Conservation (phyloP, 2,113 vertebrate genomes). For the Oxyura jamaicensis region DNA sequence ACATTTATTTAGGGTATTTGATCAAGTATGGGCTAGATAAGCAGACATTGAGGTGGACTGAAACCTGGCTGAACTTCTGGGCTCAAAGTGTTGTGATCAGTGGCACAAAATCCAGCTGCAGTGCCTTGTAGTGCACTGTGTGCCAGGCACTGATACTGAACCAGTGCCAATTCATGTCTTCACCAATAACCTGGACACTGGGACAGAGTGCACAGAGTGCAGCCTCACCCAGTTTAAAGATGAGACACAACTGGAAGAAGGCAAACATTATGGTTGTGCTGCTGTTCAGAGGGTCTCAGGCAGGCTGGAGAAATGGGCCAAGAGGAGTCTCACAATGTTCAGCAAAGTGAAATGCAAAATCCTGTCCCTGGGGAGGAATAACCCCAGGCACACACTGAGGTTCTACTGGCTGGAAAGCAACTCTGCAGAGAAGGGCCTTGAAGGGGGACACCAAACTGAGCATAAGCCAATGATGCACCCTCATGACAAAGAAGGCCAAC, state of each 20-base stretch:
- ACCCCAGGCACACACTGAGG: not conserved
- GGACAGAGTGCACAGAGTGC: not conserved
- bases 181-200: not conserved
- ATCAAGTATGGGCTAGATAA: not conserved
- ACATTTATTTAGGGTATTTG: not conserved
- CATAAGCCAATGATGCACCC: not conserved
- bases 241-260: not conserved
- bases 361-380: not conserved
- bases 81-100: not conserved
- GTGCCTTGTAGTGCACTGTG: not conserved
- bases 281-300: not conserved
- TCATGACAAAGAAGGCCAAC: not conserved
- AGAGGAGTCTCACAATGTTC: not conserved
- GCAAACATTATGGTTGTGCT: not conserved
- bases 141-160: not conserved
- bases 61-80: not conserved
- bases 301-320: not conserved
- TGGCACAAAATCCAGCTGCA: not conserved
- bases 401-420: not conserved
- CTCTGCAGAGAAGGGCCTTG: not conserved
- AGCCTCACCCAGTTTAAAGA: not conserved
- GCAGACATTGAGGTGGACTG: not conserved
- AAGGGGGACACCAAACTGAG: not conserved
- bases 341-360: not conserved
- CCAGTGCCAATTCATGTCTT: not conserved